A percentile compares a stretch with the other conserved stretches of the same genome.
phyloP scores from a whole-genome alignment of 2,113 vertebrate genomes.

The Macrotis lagotis region DNA sequence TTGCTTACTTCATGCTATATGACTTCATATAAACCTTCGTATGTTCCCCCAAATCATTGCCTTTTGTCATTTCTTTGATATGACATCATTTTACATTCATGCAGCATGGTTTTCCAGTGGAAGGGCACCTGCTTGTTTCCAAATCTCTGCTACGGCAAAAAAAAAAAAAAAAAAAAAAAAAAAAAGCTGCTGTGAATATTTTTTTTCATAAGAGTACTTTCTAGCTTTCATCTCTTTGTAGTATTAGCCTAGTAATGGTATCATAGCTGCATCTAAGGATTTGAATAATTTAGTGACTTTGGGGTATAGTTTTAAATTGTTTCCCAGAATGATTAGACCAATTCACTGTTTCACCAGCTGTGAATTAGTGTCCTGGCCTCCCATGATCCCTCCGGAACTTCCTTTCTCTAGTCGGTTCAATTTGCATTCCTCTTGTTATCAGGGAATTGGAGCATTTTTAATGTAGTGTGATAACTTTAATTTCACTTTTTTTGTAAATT shows the following conservation, averaged over 20 bases:
- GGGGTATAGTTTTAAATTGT: not conserved
- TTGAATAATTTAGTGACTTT: not conserved
- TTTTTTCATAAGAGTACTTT: not conserved
- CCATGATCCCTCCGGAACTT: not conserved
- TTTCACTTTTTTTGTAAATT: not conserved
- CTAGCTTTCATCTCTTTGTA: not conserved
- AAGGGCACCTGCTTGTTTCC: not conserved
- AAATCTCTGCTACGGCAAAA: not conserved
- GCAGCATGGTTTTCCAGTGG: not conserved
- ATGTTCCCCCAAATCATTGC: not conserved
- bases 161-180: not conserved
- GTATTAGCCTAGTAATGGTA: not conserved
- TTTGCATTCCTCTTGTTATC: not conserved
- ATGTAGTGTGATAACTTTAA: not conserved
- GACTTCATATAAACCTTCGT: not conserved
- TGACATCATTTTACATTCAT: not conserved
- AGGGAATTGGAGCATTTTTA: not conserved
- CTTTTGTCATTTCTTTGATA: not conserved
- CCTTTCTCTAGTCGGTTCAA: not conserved
- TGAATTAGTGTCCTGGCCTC: not conserved
- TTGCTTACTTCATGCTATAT: not conserved
- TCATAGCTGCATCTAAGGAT: not conserved
- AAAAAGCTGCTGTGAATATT: not conserved
- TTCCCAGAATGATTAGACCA: not conserved
- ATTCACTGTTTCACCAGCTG: not conserved